These are phyloP conservation scores for Holotrichia oblita DNA, from an alignment of 1,140 invertebrate genomes.

Conservation along the genomic window DNA sequence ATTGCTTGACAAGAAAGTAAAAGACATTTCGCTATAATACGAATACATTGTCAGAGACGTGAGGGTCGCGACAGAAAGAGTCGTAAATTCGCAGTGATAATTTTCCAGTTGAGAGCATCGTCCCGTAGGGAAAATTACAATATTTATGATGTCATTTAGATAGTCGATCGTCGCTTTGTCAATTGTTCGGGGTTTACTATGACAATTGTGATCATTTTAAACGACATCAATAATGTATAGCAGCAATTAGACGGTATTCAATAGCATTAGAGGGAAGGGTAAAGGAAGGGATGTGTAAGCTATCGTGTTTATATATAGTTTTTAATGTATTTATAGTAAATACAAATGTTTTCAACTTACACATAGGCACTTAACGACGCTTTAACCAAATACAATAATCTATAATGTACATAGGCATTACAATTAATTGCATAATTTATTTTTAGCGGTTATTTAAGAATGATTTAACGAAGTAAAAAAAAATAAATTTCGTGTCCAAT, in stretches of 20 bases:
- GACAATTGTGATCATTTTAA: constrained; percentile 44
- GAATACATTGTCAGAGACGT: background rate
- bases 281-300: background rate
- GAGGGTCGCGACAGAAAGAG: background rate
- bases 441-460: too few relatives aligned
- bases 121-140: constrained; percentile 53
- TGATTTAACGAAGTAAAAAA: too few relatives aligned
- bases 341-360: too few relatives aligned
- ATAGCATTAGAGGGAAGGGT: background rate
- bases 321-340: too few relatives aligned
- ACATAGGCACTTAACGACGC: too few relatives aligned
- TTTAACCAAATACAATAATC: too few relatives aligned
- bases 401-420: too few relatives aligned
- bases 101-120: constrained; percentile 51
- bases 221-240: constrained; percentile 45
- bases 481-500: background rate
- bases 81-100: constrained; percentile 43
- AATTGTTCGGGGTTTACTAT: constrained; percentile 33
- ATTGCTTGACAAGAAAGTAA: too few relatives aligned
- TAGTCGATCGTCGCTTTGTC: constrained; percentile 49
- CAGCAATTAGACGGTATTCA: constrained; percentile 43
- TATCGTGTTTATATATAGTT: too few relatives aligned
- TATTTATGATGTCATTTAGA: constrained; percentile 55
- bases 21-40: background rate
- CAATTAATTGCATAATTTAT: too few relatives aligned